A percentile compares a stretch with the other conserved stretches of the same genome.
Evolutionary conservation across 92 coral and sea anemone genomes (phyloP).

Genomic region (Diadumene lineata): DNA sequence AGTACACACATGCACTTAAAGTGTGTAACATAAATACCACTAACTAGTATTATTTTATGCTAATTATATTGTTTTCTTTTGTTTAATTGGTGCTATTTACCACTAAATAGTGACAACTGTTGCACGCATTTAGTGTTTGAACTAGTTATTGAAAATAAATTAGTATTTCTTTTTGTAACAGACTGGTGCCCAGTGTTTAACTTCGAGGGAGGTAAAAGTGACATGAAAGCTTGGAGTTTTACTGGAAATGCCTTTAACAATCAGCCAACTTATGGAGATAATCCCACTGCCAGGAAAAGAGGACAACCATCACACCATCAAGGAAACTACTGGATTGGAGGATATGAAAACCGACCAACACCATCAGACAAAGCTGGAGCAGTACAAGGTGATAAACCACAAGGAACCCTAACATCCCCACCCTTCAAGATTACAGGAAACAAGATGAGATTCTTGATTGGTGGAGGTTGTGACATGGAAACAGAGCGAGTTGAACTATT

Average conservation of each 20-base stretch:
- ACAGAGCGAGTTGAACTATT: slow-evolving; percentile 29
- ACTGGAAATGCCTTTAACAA: slow-evolving; percentile 32
- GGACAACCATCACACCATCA: slow-evolving; percentile 14
- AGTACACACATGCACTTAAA: too few relatives aligned
- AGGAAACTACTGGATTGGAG: slow-evolving; percentile 45
- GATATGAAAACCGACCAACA: slow-evolving; percentile 28
- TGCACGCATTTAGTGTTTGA: too few relatives aligned
- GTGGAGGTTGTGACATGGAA: slow-evolving; percentile 34
- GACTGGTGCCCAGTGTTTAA: slow-evolving; percentile 20
- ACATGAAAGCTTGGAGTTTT: slow-evolving; percentile 18
- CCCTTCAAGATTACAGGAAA: slow-evolving; percentile 21
- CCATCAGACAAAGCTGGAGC: slow-evolving; percentile 14
- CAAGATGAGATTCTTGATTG: slow-evolving; percentile 30
- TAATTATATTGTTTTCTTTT: too few relatives aligned
- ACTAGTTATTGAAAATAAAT: too few relatives aligned
- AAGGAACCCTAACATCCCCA: slow-evolving; percentile 36
- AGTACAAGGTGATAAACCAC: slow-evolving; percentile 16
- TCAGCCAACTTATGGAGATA: slow-evolving; percentile 31
- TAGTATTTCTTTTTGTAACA: too few relatives aligned
- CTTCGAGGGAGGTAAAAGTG: slow-evolving; percentile 31
- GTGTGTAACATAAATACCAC: too few relatives aligned
- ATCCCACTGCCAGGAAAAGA: slow-evolving; percentile 21
- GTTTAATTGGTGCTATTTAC: too few relatives aligned
- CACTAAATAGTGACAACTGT: too few relatives aligned
- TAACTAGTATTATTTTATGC: too few relatives aligned